Evolutionary conservation across 2,797 vertebrate species (phyloP), one percentile per base, ranked within the genome.

Genomic region (Podarcis siculus): DNA sequence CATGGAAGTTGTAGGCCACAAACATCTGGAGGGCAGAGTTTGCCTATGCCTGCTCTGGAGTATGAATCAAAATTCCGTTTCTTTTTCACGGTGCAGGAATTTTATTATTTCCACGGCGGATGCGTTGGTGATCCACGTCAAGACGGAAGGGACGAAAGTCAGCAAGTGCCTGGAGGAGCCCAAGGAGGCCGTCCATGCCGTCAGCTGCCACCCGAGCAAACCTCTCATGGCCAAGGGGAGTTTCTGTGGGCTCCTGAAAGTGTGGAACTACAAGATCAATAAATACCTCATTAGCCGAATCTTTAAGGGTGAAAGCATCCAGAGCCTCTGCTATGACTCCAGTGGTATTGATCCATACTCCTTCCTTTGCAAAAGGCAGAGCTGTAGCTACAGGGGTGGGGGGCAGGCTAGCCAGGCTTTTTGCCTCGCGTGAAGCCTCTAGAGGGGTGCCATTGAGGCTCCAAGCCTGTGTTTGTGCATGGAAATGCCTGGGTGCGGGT

Each of bases 181-280:
- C 0, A 95, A 92, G 82, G 90, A 97, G 69, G 96, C 97, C 2
- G 77, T 98, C 12, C 95, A 95, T 3, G 97, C 98, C 72, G 90
- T 99, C n/a, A 89, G 97, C 89, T 99, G 98, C 90, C 98, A 99
- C 94, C 99, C 99, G 0, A 94, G 93, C 58, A 93, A 95, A 35
- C 94, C 98, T 1, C 25, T 95, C 0, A 39, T 99, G 4, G 98
- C 97, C 25, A 95, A 97, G 19, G 98, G 98, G 4, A 98, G 97
- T 66, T 88, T 91, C 75, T 96, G 95, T 0, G 98, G 98, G 82
- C 89, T 97, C 89, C 96, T 99, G 92, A 98, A 97, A 94, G 91
- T 98, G 85, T 99, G 98, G 98, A 94, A 99, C 91, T 98, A 98
- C 13, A 92, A 95, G 78, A 89, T 85, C 27, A 98, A 97, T 91